phyloP scores from a whole-genome alignment of 2,113 vertebrate genomes.

The Aphyosemion australe region DNA sequence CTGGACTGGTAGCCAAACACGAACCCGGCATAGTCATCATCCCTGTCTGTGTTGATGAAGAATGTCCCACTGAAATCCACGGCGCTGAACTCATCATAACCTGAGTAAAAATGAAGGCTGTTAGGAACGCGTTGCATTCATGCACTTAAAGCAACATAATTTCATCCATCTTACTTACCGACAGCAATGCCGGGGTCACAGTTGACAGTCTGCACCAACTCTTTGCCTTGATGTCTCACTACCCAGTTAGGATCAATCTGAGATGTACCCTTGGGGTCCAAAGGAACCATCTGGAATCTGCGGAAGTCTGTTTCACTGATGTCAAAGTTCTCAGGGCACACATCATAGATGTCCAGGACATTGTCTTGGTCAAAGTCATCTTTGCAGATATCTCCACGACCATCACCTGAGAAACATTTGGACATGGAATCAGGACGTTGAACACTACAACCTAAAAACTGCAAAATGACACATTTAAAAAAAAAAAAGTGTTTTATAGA shows the following conservation, averaged over 20 bases:
- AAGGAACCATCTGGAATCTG: constrained; percentile 98
- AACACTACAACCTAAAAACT: background rate
- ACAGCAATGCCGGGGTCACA: constrained; percentile 98
- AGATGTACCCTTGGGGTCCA: constrained; percentile 96
- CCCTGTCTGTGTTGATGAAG: constrained; percentile 97
- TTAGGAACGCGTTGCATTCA: background rate
- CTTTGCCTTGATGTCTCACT: constrained; percentile 97
- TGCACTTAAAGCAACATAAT: background rate
- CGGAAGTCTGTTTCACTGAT: constrained; percentile 98
- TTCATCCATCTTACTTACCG: constrained; percentile 77
- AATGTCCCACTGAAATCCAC: constrained; percentile 99
- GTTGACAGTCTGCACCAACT: constrained; percentile 98
- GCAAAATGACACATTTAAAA: background rate
- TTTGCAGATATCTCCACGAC: constrained; percentile 95
- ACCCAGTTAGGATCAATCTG: constrained; percentile 99
- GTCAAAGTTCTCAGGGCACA: constrained; percentile 95
- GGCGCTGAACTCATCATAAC: constrained; percentile 95
- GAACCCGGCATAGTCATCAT: constrained; percentile 97
- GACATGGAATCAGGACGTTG: background rate
- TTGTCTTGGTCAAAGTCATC: constrained; percentile 96
- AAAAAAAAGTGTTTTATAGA: background rate
- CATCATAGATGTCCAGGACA: constrained; percentile 91
- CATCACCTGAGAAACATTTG: constrained; percentile 82
- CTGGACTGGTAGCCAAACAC: constrained; percentile 99
- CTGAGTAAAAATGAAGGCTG: constrained; percentile 63